Evolutionary conservation across 1,140 invertebrate genomes (phyloP).

Genomic region (Hetaerina americana): DNA sequence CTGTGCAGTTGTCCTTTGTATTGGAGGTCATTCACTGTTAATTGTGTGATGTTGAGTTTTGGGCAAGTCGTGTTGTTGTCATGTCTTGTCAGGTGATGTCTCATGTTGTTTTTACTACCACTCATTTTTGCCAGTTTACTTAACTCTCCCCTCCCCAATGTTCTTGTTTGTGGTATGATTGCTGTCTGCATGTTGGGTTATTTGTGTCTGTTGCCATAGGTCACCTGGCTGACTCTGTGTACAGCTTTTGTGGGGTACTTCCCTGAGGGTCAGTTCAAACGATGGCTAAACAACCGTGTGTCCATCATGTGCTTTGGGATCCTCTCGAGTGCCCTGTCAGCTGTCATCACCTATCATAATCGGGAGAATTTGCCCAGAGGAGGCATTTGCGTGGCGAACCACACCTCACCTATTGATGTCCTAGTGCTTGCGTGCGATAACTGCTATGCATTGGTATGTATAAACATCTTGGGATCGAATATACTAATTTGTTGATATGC

Average conservation of each 20-base stretch:
- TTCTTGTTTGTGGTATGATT: neutral
- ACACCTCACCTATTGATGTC: conserved; percentile 97
- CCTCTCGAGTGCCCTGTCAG: conserved; percentile 71
- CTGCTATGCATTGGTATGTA: conserved; percentile 89
- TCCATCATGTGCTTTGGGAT: conserved; percentile 82
- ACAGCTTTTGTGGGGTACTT: conserved; percentile 74
- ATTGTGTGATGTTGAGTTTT: no score
- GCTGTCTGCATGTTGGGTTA: neutral
- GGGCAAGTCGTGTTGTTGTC: no score
- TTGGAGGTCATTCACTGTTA: no score
- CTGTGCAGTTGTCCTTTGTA: no score
- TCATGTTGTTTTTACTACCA: no score
- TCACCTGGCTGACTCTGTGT: conserved; percentile 67
- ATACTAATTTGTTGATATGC: conserved; percentile 1
- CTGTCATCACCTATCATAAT: conserved; percentile 84
- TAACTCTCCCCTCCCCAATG: no score
- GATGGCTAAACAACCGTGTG: conserved; percentile 59
- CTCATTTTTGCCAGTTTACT: no score
- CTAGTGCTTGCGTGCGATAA: conserved; percentile 95
- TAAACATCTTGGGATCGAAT: neutral
- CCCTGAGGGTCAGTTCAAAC: conserved; percentile 59
- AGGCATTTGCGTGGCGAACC: conserved; percentile 98
- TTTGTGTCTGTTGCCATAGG: conserved; percentile 36
- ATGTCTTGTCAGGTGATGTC: no score
- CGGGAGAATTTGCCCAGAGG: conserved; percentile 58